These are phyloP conservation scores for Euwallacea similis DNA, from an alignment of 1,140 invertebrate genomes.

Conservation along the genomic window DNA sequence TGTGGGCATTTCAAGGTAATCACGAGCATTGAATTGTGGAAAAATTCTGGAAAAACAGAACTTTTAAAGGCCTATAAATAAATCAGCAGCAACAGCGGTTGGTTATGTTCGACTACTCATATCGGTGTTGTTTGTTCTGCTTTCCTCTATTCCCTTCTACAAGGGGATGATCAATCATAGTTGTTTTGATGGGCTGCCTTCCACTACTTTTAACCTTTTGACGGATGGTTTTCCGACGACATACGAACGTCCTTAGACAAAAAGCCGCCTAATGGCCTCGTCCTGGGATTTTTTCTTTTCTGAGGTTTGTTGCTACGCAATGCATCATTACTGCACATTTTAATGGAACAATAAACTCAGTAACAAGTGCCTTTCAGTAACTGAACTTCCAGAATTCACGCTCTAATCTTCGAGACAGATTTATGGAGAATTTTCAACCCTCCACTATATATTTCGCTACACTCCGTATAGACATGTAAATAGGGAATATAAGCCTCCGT, in stretches of 20 bases:
- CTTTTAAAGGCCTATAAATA: neutral
- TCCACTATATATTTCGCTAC: neutral
- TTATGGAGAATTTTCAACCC: constrained; percentile 1
- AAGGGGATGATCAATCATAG: constrained; percentile 32
- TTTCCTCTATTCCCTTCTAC: constrained; percentile 23
- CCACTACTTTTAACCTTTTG: constrained; percentile 32
- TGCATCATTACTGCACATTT: neutral
- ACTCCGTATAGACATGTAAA: constrained; percentile 2
- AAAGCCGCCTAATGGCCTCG: constrained; percentile 28
- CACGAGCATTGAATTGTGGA: neutral
- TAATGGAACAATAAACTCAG: neutral
- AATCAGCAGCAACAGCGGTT: constrained; percentile 24
- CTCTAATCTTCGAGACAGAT: neutral
- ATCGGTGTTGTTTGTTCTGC: constrained; percentile 32
- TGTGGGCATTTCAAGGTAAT: neutral
- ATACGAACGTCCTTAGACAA: constrained; percentile 33
- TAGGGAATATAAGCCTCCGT: constrained; percentile 1
- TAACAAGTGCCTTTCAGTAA: neutral
- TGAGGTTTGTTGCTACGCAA: neutral
- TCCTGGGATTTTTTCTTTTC: neutral
- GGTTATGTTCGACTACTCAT: constrained; percentile 33
- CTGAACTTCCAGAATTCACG: neutral
- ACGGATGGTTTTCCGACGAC: constrained; percentile 33
- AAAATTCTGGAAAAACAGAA: neutral
- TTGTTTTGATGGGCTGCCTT: constrained; percentile 34